These are phyloP conservation scores for Sarcophaga peregrina DNA, from an alignment of 1,140 invertebrate species.

Conservation along the genomic window DNA sequence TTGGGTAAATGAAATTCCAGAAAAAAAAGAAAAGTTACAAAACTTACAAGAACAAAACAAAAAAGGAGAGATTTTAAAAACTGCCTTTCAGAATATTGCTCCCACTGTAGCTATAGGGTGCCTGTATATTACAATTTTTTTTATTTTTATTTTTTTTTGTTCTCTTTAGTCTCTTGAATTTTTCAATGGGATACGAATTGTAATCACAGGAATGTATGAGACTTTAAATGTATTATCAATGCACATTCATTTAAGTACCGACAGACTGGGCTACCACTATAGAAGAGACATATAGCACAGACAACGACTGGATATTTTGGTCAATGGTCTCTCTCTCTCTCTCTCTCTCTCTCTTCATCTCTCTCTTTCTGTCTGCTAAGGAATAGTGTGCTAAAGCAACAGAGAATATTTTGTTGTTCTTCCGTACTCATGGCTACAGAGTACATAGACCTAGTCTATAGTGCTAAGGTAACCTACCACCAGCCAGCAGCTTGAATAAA, in stretches of 20 bases:
- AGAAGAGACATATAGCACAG: not conserved
- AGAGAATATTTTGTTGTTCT: not conserved
- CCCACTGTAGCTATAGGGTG: not conserved
- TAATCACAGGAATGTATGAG: not conserved
- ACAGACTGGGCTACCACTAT: not conserved
- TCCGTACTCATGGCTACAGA: not conserved
- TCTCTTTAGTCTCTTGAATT: not conserved
- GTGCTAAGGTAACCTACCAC: not conserved
- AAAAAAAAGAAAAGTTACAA: too few relatives aligned
- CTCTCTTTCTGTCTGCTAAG: too few relatives aligned
- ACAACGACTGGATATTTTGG: not conserved
- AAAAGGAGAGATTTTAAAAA: too few relatives aligned
- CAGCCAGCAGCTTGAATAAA: not conserved
- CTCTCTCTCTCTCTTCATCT: too few relatives aligned
- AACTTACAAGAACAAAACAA: too few relatives aligned
- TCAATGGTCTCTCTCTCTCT: not conserved
- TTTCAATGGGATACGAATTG: not conserved
- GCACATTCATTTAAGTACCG: not conserved
- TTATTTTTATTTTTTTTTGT: not conserved
- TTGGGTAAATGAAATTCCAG: too few relatives aligned
- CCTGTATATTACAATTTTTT: not conserved
- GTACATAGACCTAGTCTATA: not conserved
- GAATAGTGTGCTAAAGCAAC: too few relatives aligned
- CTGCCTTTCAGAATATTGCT: too few relatives aligned
- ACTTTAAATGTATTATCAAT: not conserved